Base-by-base conservation (phyloP, 2,113 vertebrate genomes). In the Oreotrochilus melanogaster region DNA sequence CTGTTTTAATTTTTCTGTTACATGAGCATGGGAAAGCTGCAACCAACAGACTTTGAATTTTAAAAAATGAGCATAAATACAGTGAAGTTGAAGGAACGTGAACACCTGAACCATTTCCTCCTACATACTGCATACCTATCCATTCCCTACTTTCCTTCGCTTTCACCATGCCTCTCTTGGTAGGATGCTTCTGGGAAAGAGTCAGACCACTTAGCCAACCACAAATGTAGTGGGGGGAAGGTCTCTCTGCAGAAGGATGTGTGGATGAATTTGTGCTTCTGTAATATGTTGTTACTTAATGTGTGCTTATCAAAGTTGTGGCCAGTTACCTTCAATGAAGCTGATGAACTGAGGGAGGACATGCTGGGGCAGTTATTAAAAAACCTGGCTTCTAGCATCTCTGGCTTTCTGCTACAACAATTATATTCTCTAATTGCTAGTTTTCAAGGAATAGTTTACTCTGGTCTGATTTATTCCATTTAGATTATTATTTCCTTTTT, bases 71-170 rank as follows among this genome's bases (percentile, higher is more conserved):
- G 2, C 37, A 61, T 45, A 83, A 61, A 53, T 70, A 28, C 39
- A 39, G 9, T 30, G 24, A 80, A 13, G 7, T 25, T 42, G 18
- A 78, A 57, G 11, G 13, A 21, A 43, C 51, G 10, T 2, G 6
- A 57, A 22, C 10, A 48, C 3, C 16, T 42, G 33, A 70, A 43
- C 17, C 50, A 9, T 17, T 39, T 91, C 35, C 10, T 80, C 57
- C 23, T 30, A 60, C 21, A 18, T 33, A 27, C 18, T 47, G n/a
- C 18, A 11, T 14, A n/a, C 3, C 6, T 92, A 3, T 31, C 0
- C 0, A 8, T 62, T 66, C 17, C 21, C 17, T 70, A 14, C 12
- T 64, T 88, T 67, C 18, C 42, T 72, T 82, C 22, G 10, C 2
- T 70, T 86, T 78, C 58, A 24, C 50, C 16, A 10, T 33, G 7